Evolutionary conservation across 2,888 invertebrate genomes (phyloP), one percentile per base, ranked within the genome.

Genomic region (Himalopsyche tibetana): DNA sequence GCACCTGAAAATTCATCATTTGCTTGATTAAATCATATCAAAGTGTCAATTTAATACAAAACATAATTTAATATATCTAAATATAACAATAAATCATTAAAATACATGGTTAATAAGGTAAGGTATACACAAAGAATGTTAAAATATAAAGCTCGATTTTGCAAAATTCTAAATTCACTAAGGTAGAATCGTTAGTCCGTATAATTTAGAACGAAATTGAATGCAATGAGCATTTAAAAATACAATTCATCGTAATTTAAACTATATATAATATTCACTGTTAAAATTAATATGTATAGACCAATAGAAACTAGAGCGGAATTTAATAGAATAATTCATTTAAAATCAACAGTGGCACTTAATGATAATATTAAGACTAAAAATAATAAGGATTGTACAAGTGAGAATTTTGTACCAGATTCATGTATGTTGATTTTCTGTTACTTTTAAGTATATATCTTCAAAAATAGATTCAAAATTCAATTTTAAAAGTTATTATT

Each of bases 1-100:
- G 80, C 80, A 80, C 80, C 80, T 51, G 45, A 42, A 45, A 80
- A 40, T 40, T 80, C 40, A 19, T n/a, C 80, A 80, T 51, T 80
- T 80, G 80, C 80, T 80, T 80, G 51, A 51, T 51, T 80, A 42
- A 80, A 80, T 28, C 42, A 74, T 74, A 38, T 74, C 38, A 45
- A 40, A 83, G 45, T n/a, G 79, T 80, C 84, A 80, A 55, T 55
- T 84, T 19, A 36, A 80, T 74, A 74, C 74, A 74, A 38, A 74
- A 38, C 36, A 74, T 74, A 74, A 74, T 74, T 74, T 74, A 63
- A 63, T 63, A 74, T 74, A 74, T 74, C 38, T 74, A 74, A 74
- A 74, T 74, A 74, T 74, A 74, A 74, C 74, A 74, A 74, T 74
- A 74, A 63, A 19, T 63, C 63, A 63, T n/a, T 63, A 63, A 74